phyloP scores from a whole-genome alignment of 2,888 invertebrate species.

The Idaea straminata region DNA sequence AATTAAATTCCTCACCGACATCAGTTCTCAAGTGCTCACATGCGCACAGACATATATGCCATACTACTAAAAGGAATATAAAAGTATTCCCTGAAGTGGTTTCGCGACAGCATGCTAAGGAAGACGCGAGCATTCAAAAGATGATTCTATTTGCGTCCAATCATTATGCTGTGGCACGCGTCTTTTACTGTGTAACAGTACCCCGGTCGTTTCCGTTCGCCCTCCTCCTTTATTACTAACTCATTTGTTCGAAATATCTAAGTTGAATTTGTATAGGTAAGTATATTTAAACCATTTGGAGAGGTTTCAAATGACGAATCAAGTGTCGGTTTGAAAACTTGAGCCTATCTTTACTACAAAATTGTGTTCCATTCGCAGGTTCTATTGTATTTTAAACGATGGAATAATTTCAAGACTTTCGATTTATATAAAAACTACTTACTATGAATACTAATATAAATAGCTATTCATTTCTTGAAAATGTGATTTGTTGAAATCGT shows the following conservation, averaged over 20 bases:
- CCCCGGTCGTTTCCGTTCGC: slow-evolving; percentile 69
- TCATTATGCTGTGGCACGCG: slow-evolving; percentile 76
- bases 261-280: slow-evolving; percentile 44
- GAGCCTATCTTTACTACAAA: slow-evolving; percentile 20
- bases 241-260: slow-evolving; percentile 56
- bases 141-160: slow-evolving; percentile 68
- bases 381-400: slow-evolving; percentile 13
- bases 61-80: slow-evolving; percentile 52
- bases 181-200: slow-evolving; percentile 73
- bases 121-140: slow-evolving; percentile 54
- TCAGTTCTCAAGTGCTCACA: slow-evolving; percentile 37
- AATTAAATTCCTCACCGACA: slow-evolving; percentile 34
- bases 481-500: slow-evolving; percentile 19
- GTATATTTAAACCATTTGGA: neutral
- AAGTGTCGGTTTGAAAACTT: slow-evolving; percentile 26
- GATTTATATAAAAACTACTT: slow-evolving; percentile 17
- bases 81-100: slow-evolving; percentile 62
- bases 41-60: slow-evolving; percentile 30
- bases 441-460: slow-evolving; percentile 10
- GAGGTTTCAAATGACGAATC: slow-evolving; percentile 36
- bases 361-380: slow-evolving; percentile 24
- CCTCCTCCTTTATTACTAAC: slow-evolving; percentile 53
- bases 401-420: slow-evolving; percentile 19
- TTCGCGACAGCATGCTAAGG: slow-evolving; percentile 66
- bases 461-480: slow-evolving; percentile 19